Evolutionary conservation across 2,113 vertebrate genomes (phyloP), one percentile per base, ranked within the genome.

Genomic region (Poicephalus meyeri): DNA sequence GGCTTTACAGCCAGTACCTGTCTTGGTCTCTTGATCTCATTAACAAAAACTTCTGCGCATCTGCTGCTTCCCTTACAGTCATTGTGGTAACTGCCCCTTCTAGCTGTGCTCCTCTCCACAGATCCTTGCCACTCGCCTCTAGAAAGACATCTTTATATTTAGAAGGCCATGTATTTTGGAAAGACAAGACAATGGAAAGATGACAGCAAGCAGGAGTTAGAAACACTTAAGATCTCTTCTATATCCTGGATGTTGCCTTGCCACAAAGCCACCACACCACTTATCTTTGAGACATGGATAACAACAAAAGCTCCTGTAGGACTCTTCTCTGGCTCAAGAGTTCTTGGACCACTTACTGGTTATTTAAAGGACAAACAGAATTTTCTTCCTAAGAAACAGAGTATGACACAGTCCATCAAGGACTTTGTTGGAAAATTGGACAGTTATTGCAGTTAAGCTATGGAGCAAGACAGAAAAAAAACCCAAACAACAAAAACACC

Each of bases 211-310:
- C 29, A 74, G 29, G 39, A 81, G 10, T 1, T 29, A 55, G 35
- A 58, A 87, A 50, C 35, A 5, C 9, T 33, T 63, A 28, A n/a
- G 42, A 26, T 25, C 37, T n/a, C 12, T 65, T 65, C 29, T 73
- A 37, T 4, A 1, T 37, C 21, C 26, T 0, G 0, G 15, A 13
- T 4, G 1, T 13, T 87, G 53, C 58, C 20, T 19, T 49, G 56
- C 50, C 24, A 5, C 10, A 4, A 63, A 21, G 28, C n/a, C 52
- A 42, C 16, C 0, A 0, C 0, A 4, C 13, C 46, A 33, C 58
- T 77, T 50, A 7, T 9, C 77, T 72, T 50, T 47, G 68, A 56
- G 53, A 72, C 26, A 42, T 28, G 25, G 18, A 39, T 25, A 86
- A 50, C 41, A 73, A 24, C 28, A 90, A 68, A 66, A 88, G 31